Percentiles rank a stretch among this genome's conserved stretches.
Conservation (phyloP, 1,140 invertebrate genomes). For the Pseudobourletiella spinata region DNA sequence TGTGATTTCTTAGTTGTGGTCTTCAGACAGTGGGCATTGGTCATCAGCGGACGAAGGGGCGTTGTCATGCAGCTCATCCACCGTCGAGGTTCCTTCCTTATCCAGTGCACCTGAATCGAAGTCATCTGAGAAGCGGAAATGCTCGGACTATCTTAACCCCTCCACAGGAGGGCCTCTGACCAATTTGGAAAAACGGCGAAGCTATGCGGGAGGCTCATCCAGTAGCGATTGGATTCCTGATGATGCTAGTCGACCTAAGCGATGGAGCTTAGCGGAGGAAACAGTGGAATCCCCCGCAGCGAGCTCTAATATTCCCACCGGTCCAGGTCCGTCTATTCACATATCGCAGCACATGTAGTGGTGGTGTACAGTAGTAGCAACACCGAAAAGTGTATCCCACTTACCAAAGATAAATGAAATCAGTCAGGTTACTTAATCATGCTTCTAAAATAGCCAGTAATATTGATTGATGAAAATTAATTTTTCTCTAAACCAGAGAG, state of each 20-base stretch:
- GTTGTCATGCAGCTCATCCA: slow-evolving; percentile 15
- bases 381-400: neutral
- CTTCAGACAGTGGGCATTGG: slow-evolving; percentile 32
- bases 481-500: too few species aligned
- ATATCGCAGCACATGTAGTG: slow-evolving; percentile 19
- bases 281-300: neutral
- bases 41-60: slow-evolving; percentile 26
- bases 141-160: slow-evolving; percentile 1
- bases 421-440: too few species aligned
- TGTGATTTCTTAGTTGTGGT: slow-evolving; percentile 28
- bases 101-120: slow-evolving; percentile 13
- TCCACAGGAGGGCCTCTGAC: neutral
- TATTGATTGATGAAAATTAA: too few species aligned
- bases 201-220: slow-evolving; percentile 20
- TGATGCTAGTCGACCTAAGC: slow-evolving; percentile 17
- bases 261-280: slow-evolving; percentile 28
- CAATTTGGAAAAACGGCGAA: slow-evolving; percentile 24
- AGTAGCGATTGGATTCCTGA: neutral
- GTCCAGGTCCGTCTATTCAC: slow-evolving; percentile 29
- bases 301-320: neutral
- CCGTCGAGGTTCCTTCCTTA: slow-evolving; percentile 18
- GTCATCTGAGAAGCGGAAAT: slow-evolving; percentile 28
- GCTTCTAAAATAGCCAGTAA: too few species aligned
- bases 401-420: too few species aligned
- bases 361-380: neutral